Evolutionary conservation across 2,113 vertebrate species (phyloP).

Genomic region (Pelecanoides urinatrix): DNA sequence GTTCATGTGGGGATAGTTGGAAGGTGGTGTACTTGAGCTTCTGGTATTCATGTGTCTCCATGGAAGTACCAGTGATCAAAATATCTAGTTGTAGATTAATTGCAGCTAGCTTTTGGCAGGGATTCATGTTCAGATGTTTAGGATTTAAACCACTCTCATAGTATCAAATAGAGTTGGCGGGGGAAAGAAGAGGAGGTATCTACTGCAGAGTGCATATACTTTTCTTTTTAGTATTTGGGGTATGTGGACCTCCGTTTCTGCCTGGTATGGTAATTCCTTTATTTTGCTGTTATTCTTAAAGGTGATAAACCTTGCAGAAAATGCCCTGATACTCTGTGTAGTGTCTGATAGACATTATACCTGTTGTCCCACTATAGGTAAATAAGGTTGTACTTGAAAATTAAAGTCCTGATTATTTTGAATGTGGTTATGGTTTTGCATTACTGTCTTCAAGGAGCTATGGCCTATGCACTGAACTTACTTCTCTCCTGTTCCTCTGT

Average conservation of each 20-base stretch:
- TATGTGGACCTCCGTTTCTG: neutral
- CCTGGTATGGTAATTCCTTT: neutral
- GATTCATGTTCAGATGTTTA: neutral
- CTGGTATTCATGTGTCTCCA: neutral
- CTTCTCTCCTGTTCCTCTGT: neutral
- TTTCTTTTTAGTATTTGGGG: neutral
- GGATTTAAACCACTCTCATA: neutral
- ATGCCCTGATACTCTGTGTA: too few relatives aligned
- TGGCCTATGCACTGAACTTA: neutral
- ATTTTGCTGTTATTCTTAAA: neutral
- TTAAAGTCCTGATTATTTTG: neutral
- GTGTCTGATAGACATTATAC: neutral
- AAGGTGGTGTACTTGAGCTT: neutral
- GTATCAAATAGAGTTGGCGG: neutral
- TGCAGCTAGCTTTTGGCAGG: conserved; percentile 15
- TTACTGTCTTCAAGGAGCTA: neutral
- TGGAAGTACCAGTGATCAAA: conserved; percentile 25
- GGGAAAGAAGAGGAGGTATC: neutral
- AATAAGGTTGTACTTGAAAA: neutral
- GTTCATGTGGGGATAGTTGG: neutral
- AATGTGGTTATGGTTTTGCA: neutral
- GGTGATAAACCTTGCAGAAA: neutral
- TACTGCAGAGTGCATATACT: neutral
- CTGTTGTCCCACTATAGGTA: neutral
- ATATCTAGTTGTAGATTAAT: neutral